Evolutionary conservation across 2,888 invertebrate species (phyloP).

Genomic region (Anoncus sp.): DNA sequence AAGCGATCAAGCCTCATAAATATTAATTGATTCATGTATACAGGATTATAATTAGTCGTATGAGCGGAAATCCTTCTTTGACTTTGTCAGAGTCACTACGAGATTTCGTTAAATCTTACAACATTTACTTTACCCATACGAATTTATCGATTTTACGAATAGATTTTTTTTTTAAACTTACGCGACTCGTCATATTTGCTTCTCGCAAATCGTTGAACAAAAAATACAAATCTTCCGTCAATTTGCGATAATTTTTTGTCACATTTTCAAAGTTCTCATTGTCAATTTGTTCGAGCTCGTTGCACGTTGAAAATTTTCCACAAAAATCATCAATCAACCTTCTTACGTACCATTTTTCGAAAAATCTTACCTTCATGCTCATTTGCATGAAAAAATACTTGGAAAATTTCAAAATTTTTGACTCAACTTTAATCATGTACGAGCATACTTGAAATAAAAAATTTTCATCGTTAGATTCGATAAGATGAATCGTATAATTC

Average conservation of each 20-base stretch:
- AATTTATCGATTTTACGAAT: no score
- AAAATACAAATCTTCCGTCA: constrained; percentile 52
- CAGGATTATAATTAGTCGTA: no score
- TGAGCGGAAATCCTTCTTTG: no score
- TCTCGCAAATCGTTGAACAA: constrained; percentile 60
- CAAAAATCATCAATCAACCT: constrained; percentile 32
- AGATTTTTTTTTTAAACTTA: constrained; percentile 51
- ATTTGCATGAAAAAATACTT: constrained; percentile 65
- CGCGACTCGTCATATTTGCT: constrained; percentile 44
- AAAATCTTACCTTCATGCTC: constrained; percentile 60
- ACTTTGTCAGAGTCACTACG: no score
- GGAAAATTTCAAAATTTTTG: constrained; percentile 37
- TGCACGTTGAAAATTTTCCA: not conserved
- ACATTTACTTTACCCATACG: no score
- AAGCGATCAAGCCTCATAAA: not conserved
- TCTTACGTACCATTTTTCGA: constrained; percentile 62
- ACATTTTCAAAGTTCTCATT: constrained; percentile 45
- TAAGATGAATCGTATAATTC: constrained; percentile 54
- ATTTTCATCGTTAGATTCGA: constrained; percentile 62
- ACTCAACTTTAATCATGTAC: constrained; percentile 44
- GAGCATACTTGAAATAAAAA: constrained; percentile 60
- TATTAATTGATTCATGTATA: no score
- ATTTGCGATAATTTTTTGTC: constrained; percentile 39
- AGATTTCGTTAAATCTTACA: no score
- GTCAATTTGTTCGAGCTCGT: constrained; percentile 1